phyloP scores from a whole-genome alignment of 2,888 invertebrate genomes.

The Julus scandinavius region DNA sequence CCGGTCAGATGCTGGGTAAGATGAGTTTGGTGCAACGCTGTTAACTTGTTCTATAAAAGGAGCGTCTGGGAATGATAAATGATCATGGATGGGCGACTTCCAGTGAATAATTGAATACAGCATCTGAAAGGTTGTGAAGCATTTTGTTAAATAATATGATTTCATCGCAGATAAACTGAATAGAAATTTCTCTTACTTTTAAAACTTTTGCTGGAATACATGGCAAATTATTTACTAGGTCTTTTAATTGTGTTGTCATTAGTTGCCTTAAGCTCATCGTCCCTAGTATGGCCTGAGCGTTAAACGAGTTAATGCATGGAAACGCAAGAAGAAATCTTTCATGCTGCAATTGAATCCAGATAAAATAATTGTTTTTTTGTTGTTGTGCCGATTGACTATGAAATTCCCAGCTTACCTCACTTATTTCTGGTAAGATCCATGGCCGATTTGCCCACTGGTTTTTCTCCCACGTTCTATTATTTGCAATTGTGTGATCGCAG shows the following conservation, averaged over 20 bases:
- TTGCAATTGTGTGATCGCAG: background rate
- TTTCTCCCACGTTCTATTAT: background rate
- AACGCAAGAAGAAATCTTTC: conserved; percentile 50
- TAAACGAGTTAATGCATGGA: conserved; percentile 51
- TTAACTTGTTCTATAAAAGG: background rate
- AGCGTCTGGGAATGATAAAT: background rate
- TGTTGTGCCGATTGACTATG: background rate
- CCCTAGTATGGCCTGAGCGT: conserved; percentile 48
- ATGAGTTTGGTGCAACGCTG: background rate
- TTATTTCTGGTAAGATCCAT: conserved; percentile 46
- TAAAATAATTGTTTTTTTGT: background rate
- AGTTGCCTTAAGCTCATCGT: background rate
- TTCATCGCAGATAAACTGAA: background rate
- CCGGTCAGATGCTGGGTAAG: background rate
- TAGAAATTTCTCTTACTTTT: background rate
- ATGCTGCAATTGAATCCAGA: conserved; percentile 29
- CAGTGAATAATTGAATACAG: conserved; percentile 28
- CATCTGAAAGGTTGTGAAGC: background rate
- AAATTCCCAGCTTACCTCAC: background rate
- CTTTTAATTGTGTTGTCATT: background rate
- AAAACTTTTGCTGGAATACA: conserved; percentile 19
- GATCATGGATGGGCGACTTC: conserved; percentile 23
- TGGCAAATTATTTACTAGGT: background rate
- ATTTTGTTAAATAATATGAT: background rate
- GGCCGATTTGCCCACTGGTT: conserved; percentile 24